phyloP scores from a whole-genome alignment of 2,797 vertebrate genomes.

The Xenentodon cancila region DNA sequence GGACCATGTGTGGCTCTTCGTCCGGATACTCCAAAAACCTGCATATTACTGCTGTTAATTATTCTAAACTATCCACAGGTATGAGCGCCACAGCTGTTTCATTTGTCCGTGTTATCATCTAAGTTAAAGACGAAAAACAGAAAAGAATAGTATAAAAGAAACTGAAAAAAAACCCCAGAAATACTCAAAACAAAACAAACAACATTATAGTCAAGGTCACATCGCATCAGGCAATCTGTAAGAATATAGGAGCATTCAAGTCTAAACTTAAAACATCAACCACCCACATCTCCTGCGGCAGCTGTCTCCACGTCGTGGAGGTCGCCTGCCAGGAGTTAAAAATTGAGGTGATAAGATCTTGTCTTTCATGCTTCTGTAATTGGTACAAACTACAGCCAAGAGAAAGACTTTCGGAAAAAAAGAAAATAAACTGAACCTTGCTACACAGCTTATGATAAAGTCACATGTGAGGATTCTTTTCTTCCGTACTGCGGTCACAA shows the following conservation, averaged over 20 bases:
- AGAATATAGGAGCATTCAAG: conserved; percentile 3
- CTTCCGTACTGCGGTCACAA: neutral
- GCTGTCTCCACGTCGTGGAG: conserved; percentile 1
- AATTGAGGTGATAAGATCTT: conserved; percentile 15
- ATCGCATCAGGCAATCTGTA: conserved; percentile 13
- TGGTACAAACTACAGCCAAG: conserved; percentile 8
- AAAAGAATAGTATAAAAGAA: neutral
- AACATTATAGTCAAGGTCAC: neutral
- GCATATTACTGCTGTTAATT: neutral
- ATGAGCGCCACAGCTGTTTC: no score
- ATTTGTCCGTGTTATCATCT: neutral
- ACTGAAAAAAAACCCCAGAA: neutral
- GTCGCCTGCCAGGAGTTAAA: conserved; percentile 7
- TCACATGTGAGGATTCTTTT: neutral
- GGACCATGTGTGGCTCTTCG: no score
- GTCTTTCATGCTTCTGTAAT: conserved; percentile 19
- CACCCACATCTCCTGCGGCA: conserved; percentile 15
- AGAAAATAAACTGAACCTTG: neutral
- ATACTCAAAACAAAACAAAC: neutral
- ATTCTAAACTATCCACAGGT: neutral
- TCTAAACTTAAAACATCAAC: conserved; percentile 14
- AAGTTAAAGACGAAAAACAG: neutral
- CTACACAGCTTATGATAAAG: conserved; percentile 9
- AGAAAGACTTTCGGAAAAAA: conserved; percentile 11
- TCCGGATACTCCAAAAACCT: no score